These are phyloP conservation scores for Acarapis woodi DNA, from an alignment of 1,140 invertebrate species.

Conservation along the genomic window DNA sequence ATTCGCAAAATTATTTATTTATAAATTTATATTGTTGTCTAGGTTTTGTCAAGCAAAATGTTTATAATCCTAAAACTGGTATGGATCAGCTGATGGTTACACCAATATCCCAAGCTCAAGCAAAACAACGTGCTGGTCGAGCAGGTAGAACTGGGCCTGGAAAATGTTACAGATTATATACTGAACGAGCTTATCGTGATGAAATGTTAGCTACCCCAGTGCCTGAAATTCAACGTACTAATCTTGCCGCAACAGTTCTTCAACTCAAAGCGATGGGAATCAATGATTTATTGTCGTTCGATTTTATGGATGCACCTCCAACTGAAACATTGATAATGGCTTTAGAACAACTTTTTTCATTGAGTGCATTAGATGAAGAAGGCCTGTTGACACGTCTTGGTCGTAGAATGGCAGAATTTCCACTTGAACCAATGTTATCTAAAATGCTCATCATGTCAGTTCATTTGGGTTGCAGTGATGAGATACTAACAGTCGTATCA, in stretches of 20 bases:
- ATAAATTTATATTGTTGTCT: too few species aligned
- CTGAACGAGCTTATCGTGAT: constrained; percentile 39
- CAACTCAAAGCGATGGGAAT: constrained; percentile 89
- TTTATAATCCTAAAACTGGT: constrained; percentile 87
- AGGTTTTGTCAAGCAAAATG: constrained; percentile 96
- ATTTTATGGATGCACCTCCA: constrained; percentile 91
- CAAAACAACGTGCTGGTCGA: constrained; percentile 70
- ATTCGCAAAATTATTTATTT: too few species aligned
- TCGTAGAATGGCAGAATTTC: constrained; percentile 93
- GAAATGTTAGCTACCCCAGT: constrained; percentile 92
- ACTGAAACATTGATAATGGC: constrained; percentile 72
- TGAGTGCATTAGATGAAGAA: constrained; percentile 89
- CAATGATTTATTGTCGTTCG: constrained; percentile 90
- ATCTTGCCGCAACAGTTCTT: constrained; percentile 86
- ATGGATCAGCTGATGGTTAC: constrained; percentile 95
- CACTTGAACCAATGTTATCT: constrained; percentile 92
- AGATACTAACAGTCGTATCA: constrained; percentile 81
- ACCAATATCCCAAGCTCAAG: constrained; percentile 68
- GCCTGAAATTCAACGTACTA: constrained; percentile 91
- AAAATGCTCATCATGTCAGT: constrained; percentile 95
- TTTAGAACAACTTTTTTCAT: constrained; percentile 82
- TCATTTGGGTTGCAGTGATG: constrained; percentile 85
- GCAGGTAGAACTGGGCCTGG: constrained; percentile 75
- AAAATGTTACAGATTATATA: constrained; percentile 92
- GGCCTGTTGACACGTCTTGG: constrained; percentile 90